These are phyloP conservation scores for Helleia helle DNA, from an alignment of 2,888 invertebrate species.

Conservation along the genomic window DNA sequence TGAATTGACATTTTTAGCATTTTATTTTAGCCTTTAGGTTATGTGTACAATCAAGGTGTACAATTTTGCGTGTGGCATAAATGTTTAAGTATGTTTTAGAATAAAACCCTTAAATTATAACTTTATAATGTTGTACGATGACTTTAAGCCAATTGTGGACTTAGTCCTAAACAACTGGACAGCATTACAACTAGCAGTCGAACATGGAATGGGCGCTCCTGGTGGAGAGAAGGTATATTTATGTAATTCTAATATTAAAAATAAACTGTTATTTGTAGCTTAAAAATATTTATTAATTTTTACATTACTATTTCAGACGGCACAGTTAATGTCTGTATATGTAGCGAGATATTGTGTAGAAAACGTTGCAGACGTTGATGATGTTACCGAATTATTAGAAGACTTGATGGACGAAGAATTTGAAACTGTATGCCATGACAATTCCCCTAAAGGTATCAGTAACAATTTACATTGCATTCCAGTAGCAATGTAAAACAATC, in stretches of 20 bases:
- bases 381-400: constrained; percentile 77
- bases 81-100: too few species aligned
- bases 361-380: constrained; percentile 73
- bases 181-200: constrained; percentile 79
- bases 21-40: not conserved
- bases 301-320: constrained; percentile 58
- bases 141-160: constrained; percentile 76
- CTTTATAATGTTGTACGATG: constrained; percentile 42
- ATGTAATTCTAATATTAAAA: too few species aligned
- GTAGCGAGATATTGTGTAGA: constrained; percentile 76
- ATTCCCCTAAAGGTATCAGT: constrained; percentile 78
- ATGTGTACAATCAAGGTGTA: too few species aligned
- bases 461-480: too few species aligned
- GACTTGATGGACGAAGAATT: constrained; percentile 84
- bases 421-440: constrained; percentile 81
- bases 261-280: too few species aligned
- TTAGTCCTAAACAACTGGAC: constrained; percentile 82
- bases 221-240: constrained; percentile 79
- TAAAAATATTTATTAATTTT: not conserved
- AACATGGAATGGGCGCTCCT: constrained; percentile 82
- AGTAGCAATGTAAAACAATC: too few species aligned
- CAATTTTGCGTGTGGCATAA: too few species aligned
- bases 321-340: constrained; percentile 77
- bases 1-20: too few species aligned
- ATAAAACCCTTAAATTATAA: constrained; percentile 1